Percentiles rank a stretch among this genome's conserved stretches.
Evolutionary conservation across 2,888 invertebrate species (phyloP).

Genomic region (Anorthoa munda): DNA sequence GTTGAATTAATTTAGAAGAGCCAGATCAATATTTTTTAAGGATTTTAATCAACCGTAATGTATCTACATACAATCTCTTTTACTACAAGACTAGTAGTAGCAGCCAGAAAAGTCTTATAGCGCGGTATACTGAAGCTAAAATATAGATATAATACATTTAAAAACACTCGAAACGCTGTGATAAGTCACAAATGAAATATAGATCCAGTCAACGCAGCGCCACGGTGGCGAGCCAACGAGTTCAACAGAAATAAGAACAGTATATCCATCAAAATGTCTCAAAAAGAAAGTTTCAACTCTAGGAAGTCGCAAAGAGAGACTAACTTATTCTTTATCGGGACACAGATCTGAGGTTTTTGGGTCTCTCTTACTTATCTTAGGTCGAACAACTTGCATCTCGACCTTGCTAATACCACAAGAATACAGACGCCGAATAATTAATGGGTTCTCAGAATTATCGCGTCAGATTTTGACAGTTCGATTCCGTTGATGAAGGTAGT

Average conservation of each 20-base stretch:
- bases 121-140: not conserved
- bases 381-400: constrained; percentile 48
- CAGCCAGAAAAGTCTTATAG: not conserved
- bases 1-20: constrained; percentile 44
- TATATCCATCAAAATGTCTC: constrained; percentile 62
- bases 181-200: constrained; percentile 30
- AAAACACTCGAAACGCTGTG: constrained; percentile 10
- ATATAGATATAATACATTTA: constrained; percentile 9
- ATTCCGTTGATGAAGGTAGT: constrained; percentile 74
- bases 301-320: constrained; percentile 54
- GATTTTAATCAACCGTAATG: not conserved
- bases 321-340: constrained; percentile 55
- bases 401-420: constrained; percentile 56
- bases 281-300: constrained; percentile 66
- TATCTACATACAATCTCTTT: not conserved
- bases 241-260: constrained; percentile 54
- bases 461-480: constrained; percentile 70
- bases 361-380: constrained; percentile 48
- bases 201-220: constrained; percentile 33
- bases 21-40: constrained; percentile 32
- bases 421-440: constrained; percentile 51
- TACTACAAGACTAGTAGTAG: not conserved
- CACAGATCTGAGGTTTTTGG: constrained; percentile 54
- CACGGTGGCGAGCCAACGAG: constrained; percentile 45
- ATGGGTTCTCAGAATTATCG: constrained; percentile 60